These are phyloP conservation scores for Calliopsis andreniformis DNA, from an alignment of 1,140 invertebrate species.

Conservation along the genomic window DNA sequence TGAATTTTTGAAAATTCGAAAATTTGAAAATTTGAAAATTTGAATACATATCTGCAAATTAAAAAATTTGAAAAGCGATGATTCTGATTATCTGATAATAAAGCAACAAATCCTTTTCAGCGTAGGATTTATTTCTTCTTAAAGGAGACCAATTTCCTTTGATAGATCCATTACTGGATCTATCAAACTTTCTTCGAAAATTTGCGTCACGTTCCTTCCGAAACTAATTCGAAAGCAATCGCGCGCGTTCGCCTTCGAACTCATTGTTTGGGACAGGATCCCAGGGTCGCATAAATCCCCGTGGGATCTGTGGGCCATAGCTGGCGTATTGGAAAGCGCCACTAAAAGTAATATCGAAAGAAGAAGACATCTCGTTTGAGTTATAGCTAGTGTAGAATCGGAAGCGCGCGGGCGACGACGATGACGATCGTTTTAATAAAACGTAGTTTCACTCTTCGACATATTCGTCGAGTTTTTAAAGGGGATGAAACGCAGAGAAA, in stretches of 20 bases:
- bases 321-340: slow-evolving; percentile 16
- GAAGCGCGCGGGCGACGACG: not conserved
- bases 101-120: too few relatives aligned
- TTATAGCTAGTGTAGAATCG: slow-evolving; percentile 31
- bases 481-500: slow-evolving; percentile 21
- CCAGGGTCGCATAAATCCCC: not conserved
- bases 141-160: too few relatives aligned
- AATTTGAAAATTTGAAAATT: too few relatives aligned
- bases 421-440: slow-evolving; percentile 55
- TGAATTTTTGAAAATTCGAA: too few relatives aligned
- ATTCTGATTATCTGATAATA: too few relatives aligned
- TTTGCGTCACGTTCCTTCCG: not conserved
- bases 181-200: not conserved
- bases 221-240: not conserved
- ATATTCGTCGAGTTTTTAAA: slow-evolving; percentile 28
- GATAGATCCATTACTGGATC: too few relatives aligned
- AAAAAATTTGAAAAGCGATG: too few relatives aligned
- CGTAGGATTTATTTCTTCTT: too few relatives aligned
- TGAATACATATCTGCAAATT: too few relatives aligned
- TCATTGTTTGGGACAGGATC: not conserved
- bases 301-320: not conserved
- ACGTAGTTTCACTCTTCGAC: slow-evolving; percentile 24
- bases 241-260: not conserved
- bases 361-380: slow-evolving; percentile 36
- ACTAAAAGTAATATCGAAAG: slow-evolving; percentile 32